phyloP scores from a whole-genome alignment of 1,140 invertebrate genomes.

The Bombus soroeensis region DNA sequence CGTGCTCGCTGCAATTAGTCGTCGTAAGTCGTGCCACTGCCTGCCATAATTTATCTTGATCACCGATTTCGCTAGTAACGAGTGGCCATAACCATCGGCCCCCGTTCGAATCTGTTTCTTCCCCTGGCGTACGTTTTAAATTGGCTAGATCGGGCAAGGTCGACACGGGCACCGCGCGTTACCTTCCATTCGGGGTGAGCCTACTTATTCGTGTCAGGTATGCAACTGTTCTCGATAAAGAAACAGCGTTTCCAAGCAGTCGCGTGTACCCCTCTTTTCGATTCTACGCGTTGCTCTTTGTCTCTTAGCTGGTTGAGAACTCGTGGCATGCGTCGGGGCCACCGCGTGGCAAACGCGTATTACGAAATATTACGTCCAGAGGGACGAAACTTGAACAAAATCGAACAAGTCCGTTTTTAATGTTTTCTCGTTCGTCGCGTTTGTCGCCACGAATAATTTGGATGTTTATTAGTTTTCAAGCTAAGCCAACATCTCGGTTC shows the following conservation, averaged over 20 bases:
- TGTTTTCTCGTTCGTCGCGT: too few relatives aligned
- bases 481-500: too few relatives aligned
- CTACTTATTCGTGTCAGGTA: neutral
- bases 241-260: too few relatives aligned
- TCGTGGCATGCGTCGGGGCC: too few relatives aligned
- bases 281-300: too few relatives aligned
- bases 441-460: too few relatives aligned
- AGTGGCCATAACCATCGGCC: conserved; percentile 30
- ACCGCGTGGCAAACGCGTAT: too few relatives aligned
- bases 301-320: too few relatives aligned
- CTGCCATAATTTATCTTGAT: conserved; percentile 69
- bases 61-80: conserved; percentile 45
- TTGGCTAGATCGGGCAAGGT: conserved; percentile 37
- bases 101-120: conserved; percentile 7
- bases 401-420: too few relatives aligned
- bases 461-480: accelerated
- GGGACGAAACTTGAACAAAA: too few relatives aligned
- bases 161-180: neutral
- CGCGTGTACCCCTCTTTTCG: too few relatives aligned
- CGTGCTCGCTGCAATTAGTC: conserved; percentile 65
- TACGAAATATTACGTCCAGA: too few relatives aligned
- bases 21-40: conserved; percentile 66
- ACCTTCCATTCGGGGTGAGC: neutral
- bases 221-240: neutral
- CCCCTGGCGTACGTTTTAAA: conserved; percentile 16